Base-by-base conservation (phyloP, 2,113 vertebrate species). In the Tapirus terrestris region DNA sequence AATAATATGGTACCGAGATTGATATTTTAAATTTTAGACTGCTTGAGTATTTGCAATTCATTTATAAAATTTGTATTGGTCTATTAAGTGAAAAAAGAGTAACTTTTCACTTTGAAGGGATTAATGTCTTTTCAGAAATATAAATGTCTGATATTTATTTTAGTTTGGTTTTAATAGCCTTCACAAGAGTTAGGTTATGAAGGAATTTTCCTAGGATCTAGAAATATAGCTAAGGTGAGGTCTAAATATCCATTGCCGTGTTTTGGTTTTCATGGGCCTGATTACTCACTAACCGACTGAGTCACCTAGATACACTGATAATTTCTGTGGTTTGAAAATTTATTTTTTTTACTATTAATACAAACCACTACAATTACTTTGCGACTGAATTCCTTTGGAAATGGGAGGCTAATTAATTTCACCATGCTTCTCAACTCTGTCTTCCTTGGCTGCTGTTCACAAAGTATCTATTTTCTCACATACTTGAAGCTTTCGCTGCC, bases 81-180 rank as follows among this genome's bases (percentile, higher is more conserved):
- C 31, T 79, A 31, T 82, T 95, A 92, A 87, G 7, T 29, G 45
- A 25, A 17, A 53, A 95, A 94, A 73, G n/a, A 85, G 45, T 65
- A 83, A 58, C 13, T 83, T 92, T 76, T 84, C 51, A 53, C 27
- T 96, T 75, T 84, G 65, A 88, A 83, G 56, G 27, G 17, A 95
- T 83, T 96, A 43, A 31, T 61, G 29, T 45, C 31, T 93, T 95
- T 94, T 63, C 67, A 96, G 70, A 97, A 94, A 76, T 75, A 72
- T 13, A 91, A 72, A 43, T 88, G 31, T 61, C 51, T 85, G 20
- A 23, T 94, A 81, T 84, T 87, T 95, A 79, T 90, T 94, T 88
- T 88, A 53, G 68, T 53, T 77, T 56, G 3, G 9, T 76, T 89
- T 81, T 85, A 39, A 39, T 51, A 31, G 1, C 16, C 70, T 80